Evolutionary conservation across 2,888 invertebrate species (phyloP), one percentile per base, ranked within the genome.

Genomic region (Dorcus hopei): DNA sequence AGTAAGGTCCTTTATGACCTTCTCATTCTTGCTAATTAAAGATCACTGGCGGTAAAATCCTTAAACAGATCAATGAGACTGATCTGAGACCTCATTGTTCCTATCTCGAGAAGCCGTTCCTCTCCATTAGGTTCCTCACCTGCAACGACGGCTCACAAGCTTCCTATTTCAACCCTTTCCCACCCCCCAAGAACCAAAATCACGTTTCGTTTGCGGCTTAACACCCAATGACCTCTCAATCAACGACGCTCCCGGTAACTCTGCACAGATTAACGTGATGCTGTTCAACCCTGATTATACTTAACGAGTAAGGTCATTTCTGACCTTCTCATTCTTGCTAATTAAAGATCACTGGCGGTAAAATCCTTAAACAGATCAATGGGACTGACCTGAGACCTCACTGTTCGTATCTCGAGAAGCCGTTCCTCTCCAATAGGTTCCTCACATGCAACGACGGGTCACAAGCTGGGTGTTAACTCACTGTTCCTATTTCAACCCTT

Each of bases 111-210:
- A 80, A 81, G 66, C 87, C 87, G 45, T 86, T 85, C 77, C 79
- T 93, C 50, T 83, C 88, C 47, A 90, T 91, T 76, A 79, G 86
- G 58, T 87, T 89, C 40, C 85, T 91, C 61, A 90, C 90, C 5
- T 94, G 93, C 79, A 94, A 94, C 75, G 94, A 94, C 80, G 92
- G 92, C 58, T 87, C 91, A 9, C 87, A 89, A 63, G 89, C 93
- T 47, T 6, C n/a, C 2, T 19, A 19, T 19, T 19, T 19, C 14
- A 43, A 40, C 7, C 38, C 43, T 60, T 26, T 19, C 19, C 3
- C 19, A 14, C 19, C 19, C 19, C 19, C 19, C 2, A 19, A 19
- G 11, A 52, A 57, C 14, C 19, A 33, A 38, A 7, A 57, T 11
- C 11, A 48, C 0, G 5, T 48, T 48, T 48, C 19, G 26, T 6